A percentile compares a stretch with the other conserved stretches of the same genome.
Conservation (phyloP, 2,113 vertebrate genomes). For the Taxidea taxus region DNA sequence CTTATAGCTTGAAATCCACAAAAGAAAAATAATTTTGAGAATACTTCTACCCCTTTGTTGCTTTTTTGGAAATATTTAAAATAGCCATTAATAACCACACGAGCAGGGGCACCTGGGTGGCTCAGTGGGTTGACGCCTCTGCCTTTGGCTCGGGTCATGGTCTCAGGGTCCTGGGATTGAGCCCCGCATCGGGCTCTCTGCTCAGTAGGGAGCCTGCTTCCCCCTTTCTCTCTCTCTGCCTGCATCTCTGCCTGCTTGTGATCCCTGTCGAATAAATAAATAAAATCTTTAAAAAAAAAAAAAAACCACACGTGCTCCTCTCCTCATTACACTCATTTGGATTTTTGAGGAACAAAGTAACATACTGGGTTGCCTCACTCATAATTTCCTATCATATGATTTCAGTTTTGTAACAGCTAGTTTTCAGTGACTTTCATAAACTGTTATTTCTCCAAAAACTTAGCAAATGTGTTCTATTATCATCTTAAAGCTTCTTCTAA, state of each 20-base stretch:
- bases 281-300: too few species aligned
- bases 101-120: too few species aligned
- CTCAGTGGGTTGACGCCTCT: too few species aligned
- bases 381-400: not conserved
- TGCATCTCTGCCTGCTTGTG: too few species aligned
- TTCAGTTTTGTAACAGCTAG: not conserved
- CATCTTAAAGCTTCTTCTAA: not conserved
- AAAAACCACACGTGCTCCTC: not conserved
- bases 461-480: not conserved
- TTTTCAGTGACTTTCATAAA: not conserved
- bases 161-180: too few species aligned
- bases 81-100: not conserved
- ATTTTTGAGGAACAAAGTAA: conserved; percentile 6
- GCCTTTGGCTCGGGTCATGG: too few species aligned
- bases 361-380: not conserved
- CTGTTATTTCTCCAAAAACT: not conserved
- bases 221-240: too few species aligned
- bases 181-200: too few species aligned
- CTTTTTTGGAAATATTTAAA: conserved; percentile 27
- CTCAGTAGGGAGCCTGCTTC: too few species aligned
- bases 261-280: too few species aligned
- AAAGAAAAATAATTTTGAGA: not conserved
- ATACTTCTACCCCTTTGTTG: not conserved
- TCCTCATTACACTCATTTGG: not conserved
- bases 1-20: not conserved